Evolutionary conservation across 2,797 vertebrate species (phyloP), one percentile per base, ranked within the genome.

Genomic region (Smutsia temminckii): DNA sequence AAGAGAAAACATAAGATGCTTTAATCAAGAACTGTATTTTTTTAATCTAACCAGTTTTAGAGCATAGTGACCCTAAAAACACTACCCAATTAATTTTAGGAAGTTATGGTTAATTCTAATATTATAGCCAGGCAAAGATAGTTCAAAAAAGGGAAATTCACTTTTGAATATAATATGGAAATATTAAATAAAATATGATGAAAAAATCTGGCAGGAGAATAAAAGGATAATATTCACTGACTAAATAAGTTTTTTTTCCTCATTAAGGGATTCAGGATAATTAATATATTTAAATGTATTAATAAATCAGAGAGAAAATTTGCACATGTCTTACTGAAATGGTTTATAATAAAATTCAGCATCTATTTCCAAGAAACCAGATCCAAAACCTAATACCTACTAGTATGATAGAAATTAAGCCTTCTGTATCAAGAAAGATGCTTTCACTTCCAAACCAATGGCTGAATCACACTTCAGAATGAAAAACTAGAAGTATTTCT

Each of bases 361-460:
- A 53, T 2, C 23, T 17, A 29, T 68, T 91, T 37, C 23, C 55
- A 93, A 91, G 63, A 75, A 81, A 87, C 46, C 78, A 85, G 81
- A 80, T 57, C 59, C 27, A 37, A 93, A 90, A 77, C 14, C 49
- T 18, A 79, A 37, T 27, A 71, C 20, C 37, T 92, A 25, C 68
- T 69, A 68, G 8, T 46, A 42, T n/a, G 17, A n/a, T 37, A 68
- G 42, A 93, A 77, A 89, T 93, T n/a, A 57, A 40, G 37, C 2
- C 4, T 71, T 84, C 23, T 93, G 88, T 85, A 81, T 96, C 34
- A 89, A 64, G n/a, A 59, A 96, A 80, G 61, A 79, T 27, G 16
- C 25, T 61, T 21, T 61, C 51, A 34, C 9, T 87, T 81, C 23
- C 23, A 78, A 92, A 63, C 79, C 37, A 88, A 16, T 20, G 80